Base-by-base conservation (phyloP, 1,140 invertebrate species). In the Thaumetopoea pityocampa region DNA sequence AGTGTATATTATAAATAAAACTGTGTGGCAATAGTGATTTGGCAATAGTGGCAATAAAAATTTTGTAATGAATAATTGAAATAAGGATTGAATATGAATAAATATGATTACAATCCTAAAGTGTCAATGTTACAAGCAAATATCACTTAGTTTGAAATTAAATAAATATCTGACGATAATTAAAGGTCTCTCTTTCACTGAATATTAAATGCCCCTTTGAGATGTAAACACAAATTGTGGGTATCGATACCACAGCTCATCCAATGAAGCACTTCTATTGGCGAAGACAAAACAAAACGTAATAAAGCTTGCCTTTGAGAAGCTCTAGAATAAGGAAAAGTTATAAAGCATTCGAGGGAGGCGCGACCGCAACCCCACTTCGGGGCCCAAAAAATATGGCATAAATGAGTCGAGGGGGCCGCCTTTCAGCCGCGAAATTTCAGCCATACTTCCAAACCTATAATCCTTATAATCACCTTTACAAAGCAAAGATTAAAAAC, bases 401-500 rank as follows among this genome's bases (percentile, higher is more conserved):
- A 66, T 72, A 72, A 83, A 80, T 63, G 76, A 77, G 60, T 59
- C 61, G 60, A 64, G 62, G 67, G 62, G 62, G 55, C 47, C 67
- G 60, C 56, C 62, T 69, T 66, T 71, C 69, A 76, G 68, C 68
- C 73, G 59, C 67, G 67, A 81, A 79, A 81, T 77, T 80, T 81
- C 76, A 65, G 74, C 57, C 76, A 80, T 81, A 84, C 80, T 82
- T 79, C 51, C 74, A 76, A 82, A 82, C 85, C 82, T 85, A 85
- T 85, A 85, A 86, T 85, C 85, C 81, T 85, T 72, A 85, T 86
- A 86, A 86, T 85, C 85, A 85, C 83, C 85, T 85, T 85, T 86
- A 85, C 85, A 86, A 86, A 86, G 85, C 85, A 85, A 86, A 86
- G 85, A 86, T 86, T 86, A 86, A 86, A 86, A 86, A 77, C 85